Conservation (phyloP, 2,113 vertebrate genomes). For the Antennarius striatus region DNA sequence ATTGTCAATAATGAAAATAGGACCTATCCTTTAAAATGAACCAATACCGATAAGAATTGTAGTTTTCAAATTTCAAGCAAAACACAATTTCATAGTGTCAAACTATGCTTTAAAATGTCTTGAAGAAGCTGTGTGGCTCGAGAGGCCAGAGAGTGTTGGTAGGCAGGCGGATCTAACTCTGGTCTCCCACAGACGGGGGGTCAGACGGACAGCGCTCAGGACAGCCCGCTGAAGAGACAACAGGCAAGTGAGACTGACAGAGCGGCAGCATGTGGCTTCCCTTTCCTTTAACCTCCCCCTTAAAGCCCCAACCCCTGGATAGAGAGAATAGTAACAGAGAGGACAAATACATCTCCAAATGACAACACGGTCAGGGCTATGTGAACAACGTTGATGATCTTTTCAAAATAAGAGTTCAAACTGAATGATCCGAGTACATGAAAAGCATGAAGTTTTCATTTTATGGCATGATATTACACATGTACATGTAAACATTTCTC, state of each 20-base stretch:
- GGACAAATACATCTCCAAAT: too few relatives aligned
- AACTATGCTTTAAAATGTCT: neutral
- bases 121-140: constrained; percentile 3
- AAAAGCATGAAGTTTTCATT: neutral
- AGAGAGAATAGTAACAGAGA: neutral
- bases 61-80: too few relatives aligned
- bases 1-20: too few relatives aligned
- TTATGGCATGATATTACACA: constrained; percentile 24
- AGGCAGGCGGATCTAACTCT: constrained; percentile 75
- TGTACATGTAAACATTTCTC: neutral
- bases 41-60: too few relatives aligned
- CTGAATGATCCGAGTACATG: too few relatives aligned
- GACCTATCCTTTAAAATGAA: too few relatives aligned
- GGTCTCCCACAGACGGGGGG: constrained; percentile 77
- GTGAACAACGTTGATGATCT: too few relatives aligned
- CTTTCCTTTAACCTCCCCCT: constrained; percentile 26
- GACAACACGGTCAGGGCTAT: too few relatives aligned
- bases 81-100: constrained; percentile 3
- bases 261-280: constrained; percentile 68
- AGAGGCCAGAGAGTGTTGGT: constrained; percentile 50
- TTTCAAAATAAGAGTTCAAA: too few relatives aligned
- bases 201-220: constrained; percentile 79
- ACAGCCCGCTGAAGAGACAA: constrained; percentile 80
- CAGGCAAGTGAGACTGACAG: constrained; percentile 80
- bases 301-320: constrained; percentile 26